Evolutionary conservation across 2,888 invertebrate genomes (phyloP).

Genomic region (Ennomos quercinarius): DNA sequence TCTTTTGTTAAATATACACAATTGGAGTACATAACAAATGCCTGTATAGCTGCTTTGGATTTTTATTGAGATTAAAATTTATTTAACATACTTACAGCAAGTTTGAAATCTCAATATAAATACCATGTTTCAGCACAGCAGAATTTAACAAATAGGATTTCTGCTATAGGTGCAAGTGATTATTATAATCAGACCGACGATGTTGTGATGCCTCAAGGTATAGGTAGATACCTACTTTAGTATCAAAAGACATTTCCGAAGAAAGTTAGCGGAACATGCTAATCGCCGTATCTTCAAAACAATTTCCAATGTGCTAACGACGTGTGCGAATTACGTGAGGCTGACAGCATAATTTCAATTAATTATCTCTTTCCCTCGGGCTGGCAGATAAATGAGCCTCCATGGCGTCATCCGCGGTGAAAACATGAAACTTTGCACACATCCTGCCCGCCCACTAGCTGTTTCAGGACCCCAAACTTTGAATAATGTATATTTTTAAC

Average conservation of each 20-base stretch:
- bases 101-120: too few relatives aligned
- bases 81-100: too few relatives aligned
- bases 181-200: too few relatives aligned
- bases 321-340: conserved; percentile 54
- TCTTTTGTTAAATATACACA: not conserved
- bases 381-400: conserved; percentile 73
- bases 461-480: conserved; percentile 60
- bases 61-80: too few relatives aligned
- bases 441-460: conserved; percentile 55
- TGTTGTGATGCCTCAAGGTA: too few relatives aligned
- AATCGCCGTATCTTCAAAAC: conserved; percentile 34
- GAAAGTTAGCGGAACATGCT: conserved; percentile 18
- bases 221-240: not conserved
- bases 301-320: conserved; percentile 44
- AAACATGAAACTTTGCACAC: conserved; percentile 73
- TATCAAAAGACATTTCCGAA: conserved; percentile 7
- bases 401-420: conserved; percentile 63
- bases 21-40: not conserved
- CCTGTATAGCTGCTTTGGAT: too few relatives aligned
- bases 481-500: conserved; percentile 71
- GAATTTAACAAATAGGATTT: too few relatives aligned
- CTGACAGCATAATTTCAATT: conserved; percentile 74
- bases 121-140: too few relatives aligned
- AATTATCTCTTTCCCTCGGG: conserved; percentile 71
- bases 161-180: too few relatives aligned